Evolutionary conservation across 1,140 invertebrate genomes (phyloP), one percentile per base, ranked within the genome.

Genomic region (Gonioctena quinquepunctata): DNA sequence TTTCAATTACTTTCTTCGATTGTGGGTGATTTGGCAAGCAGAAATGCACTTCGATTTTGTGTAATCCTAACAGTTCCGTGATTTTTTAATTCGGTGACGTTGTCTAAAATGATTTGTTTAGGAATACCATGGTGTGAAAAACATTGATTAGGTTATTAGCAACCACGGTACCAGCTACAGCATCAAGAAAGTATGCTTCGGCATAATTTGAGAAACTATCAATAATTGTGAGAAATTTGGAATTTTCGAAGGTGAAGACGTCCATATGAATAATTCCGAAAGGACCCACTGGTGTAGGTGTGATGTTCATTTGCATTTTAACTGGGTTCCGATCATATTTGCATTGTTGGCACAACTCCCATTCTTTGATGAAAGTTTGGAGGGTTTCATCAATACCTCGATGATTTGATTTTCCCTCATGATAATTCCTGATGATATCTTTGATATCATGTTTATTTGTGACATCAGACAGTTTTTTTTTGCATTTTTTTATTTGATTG

Each of bases 271-370:
- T 13, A 18, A 69, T 65, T 33, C 13, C 28, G 6, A 33, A 33
- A 11, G 28, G 28, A 11, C 13, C 13, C 13, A 13, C 28, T 7
- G 50, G 25, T 49, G 52, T 72, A 16, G 2, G n/a, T 48, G 62
- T 70, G 11, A 66, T 11, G 11, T 61, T 62, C 19, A 66, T 42
- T 52, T 61, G 11, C 19, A 72, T 56, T 28, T 71, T 64, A 5
- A 65, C 0, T 13, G 62, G 69, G 4, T 72, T 25, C 16, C 72
- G 16, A 11, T 71, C 60, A 48, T 74, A 72, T 69, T 69, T 69
- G 8, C 13, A 62, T 61, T 11, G 3, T 33, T 68, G 69, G 42
- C 60, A 68, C 3, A 27, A 64, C 68, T 68, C 59, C n/a, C 62
- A 73, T 33, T 65, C 21, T 64, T 69, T 69, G 13, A 72, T 69